Conservation (phyloP, 1,140 invertebrate genomes). For the Bradysia coprophila region DNA sequence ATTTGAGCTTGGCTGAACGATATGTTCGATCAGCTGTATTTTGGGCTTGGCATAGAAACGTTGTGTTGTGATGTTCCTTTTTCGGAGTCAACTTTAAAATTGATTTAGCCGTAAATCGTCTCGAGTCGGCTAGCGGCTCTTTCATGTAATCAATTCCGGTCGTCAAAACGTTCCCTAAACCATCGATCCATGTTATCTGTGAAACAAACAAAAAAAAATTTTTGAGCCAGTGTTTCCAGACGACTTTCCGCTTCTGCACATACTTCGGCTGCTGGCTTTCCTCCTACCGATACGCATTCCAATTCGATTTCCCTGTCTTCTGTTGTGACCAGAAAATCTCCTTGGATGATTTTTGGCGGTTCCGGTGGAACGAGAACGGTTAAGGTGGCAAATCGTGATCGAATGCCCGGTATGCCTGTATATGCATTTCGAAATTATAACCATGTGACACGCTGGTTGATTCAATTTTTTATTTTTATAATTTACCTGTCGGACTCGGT, state of each 20-base stretch:
- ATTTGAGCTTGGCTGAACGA: slow-evolving; percentile 53
- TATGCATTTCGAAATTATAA: neutral
- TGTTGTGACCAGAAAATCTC: slow-evolving; percentile 60
- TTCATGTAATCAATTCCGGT: slow-evolving; percentile 52
- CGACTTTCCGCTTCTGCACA: neutral
- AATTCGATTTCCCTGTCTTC: slow-evolving; percentile 77
- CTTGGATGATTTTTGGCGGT: slow-evolving; percentile 68
- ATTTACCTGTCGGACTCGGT: slow-evolving; percentile 18
- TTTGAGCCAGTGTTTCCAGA: neutral
- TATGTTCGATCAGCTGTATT: slow-evolving; percentile 68
- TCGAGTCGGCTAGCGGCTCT: slow-evolving; percentile 55
- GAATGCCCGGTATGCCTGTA: slow-evolving; percentile 49
- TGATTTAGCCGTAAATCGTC: slow-evolving; percentile 63
- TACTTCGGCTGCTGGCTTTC: slow-evolving; percentile 83
- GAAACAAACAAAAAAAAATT: slow-evolving; percentile 23
- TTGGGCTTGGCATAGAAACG: slow-evolving; percentile 78
- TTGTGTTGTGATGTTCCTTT: slow-evolving; percentile 75
- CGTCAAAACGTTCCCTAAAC: slow-evolving; percentile 59
- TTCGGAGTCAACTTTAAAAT: slow-evolving; percentile 68
- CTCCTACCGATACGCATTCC: slow-evolving; percentile 73
- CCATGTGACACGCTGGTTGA: neutral
- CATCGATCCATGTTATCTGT: slow-evolving; percentile 85
- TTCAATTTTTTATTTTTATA: no score
- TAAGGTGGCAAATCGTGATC: slow-evolving; percentile 65
- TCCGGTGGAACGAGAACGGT: slow-evolving; percentile 78